Base-by-base conservation (phyloP, 2,797 vertebrate genomes). In the Lateolabrax maculatus region DNA sequence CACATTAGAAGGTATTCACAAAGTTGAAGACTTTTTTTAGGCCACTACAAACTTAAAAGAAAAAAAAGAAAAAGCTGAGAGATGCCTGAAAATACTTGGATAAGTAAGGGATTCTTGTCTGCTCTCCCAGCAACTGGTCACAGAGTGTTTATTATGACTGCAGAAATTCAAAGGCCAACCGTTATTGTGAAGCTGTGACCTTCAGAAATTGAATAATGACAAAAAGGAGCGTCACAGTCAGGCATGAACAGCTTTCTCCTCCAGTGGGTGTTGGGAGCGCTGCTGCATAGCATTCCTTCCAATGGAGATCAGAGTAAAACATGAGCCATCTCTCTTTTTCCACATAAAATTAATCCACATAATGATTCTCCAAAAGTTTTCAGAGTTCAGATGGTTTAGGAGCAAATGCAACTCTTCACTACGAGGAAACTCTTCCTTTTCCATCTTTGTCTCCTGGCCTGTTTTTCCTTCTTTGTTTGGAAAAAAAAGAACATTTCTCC, bases 151-250 rank as follows among this genome's bases (percentile, higher is more conserved):
- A 72, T 87, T 78, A 65, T 61, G 79, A 80, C 79, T 87, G 75
- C 75, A 77, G 64, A 78, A 79, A 70, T 77, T 84, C 72, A 85
- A 78, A 87, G 84, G 79, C 75, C 79, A 58, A 27, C 80, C 76
- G 75, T 84, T 58, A 86, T 90, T 89, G 84, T 89, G 88, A 81
- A 77, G 89, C 89, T 76, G 75, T 91, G 92, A 93, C 90, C 92
- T 92, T 93, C 82, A 85, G 34, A 88, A 87, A 89, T 91, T 84
- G 84, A 90, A 88, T 79, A 66, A 87, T 83, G 73, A 87, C 70
- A 85, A 51, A 92, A 84, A 84, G 76, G 52, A 87, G 75, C 21
- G 74, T 85, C 81, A 77, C 80, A 77, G 81, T 66, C 70, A 9
- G 39, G 46, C 74, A 36, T 77, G 84, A 79, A 56, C 79, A 34